Conservation (phyloP, 2,113 vertebrate species). For the Thamnophis sirtalis region DNA sequence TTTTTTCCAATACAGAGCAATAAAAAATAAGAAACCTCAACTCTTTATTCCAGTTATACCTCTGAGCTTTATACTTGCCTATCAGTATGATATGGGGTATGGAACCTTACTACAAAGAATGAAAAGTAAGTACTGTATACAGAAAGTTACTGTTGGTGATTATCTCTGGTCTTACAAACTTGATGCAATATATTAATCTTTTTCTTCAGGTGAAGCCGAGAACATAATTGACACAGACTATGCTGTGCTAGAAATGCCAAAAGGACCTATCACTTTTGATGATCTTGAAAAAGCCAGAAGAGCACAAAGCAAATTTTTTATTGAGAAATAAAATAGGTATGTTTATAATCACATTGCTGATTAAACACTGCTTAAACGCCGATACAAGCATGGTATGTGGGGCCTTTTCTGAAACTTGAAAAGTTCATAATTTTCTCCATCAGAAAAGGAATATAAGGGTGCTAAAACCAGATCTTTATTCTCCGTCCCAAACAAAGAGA, state of each 20-base stretch:
- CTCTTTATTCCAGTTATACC: conserved; percentile 78
- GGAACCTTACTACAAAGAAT: conserved; percentile 80
- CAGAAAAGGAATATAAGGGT: background rate
- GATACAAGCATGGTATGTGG: background rate
- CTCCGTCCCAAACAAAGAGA: background rate
- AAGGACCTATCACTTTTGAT: conserved; percentile 77
- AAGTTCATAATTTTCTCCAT: background rate
- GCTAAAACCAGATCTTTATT: background rate
- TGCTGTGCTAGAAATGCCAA: conserved; percentile 71
- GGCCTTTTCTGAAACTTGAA: background rate
- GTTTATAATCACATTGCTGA: conserved; percentile 43
- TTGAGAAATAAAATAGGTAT: conserved; percentile 69
- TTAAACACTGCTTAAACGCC: conserved; percentile 4
- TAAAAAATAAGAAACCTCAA: conserved; percentile 74
- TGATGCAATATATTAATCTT: background rate
- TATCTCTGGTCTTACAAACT: background rate
- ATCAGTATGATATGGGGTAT: conserved; percentile 83
- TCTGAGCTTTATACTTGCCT: conserved; percentile 78
- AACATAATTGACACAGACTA: conserved; percentile 73
- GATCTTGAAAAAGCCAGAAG: conserved; percentile 81
- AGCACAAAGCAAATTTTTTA: conserved; percentile 70
- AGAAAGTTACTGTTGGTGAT: background rate
- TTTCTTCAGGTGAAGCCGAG: conserved; percentile 76
- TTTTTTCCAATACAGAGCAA: conserved; percentile 67
- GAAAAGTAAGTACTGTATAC: conserved; percentile 70